Evolutionary conservation across 2,888 invertebrate species (phyloP).

Genomic region (Brachylomia viminalis): DNA sequence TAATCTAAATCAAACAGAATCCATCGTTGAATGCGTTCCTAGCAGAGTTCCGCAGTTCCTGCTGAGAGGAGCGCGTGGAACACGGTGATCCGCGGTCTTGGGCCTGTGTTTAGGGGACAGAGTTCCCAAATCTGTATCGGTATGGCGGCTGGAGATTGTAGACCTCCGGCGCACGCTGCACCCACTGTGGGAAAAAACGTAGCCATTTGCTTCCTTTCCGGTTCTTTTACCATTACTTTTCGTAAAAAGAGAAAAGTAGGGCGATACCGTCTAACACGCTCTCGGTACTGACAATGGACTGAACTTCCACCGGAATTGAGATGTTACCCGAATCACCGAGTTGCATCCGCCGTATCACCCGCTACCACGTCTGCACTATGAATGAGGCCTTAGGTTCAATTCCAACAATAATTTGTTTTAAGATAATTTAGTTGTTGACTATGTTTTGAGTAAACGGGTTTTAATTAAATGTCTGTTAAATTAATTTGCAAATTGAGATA

Average conservation of each 20-base stretch:
- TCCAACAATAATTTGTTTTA: conserved; percentile 47
- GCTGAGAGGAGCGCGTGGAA: accelerated
- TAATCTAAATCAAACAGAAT: not conserved
- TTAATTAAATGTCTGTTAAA: conserved; percentile 56
- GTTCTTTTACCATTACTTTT: not conserved
- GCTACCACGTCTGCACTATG: not conserved
- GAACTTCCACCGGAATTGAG: not conserved
- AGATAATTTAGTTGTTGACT: conserved; percentile 39
- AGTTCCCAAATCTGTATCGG: not conserved
- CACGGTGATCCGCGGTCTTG: not conserved
- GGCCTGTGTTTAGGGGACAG: not conserved
- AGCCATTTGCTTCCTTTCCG: not conserved
- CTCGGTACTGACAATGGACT: not conserved
- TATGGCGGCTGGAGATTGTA: not conserved
- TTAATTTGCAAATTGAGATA: conserved; percentile 44
- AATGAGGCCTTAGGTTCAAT: conserved; percentile 14
- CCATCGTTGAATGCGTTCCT: not conserved
- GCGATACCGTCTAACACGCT: too few species aligned
- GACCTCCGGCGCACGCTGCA: not conserved
- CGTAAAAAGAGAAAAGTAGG: not conserved
- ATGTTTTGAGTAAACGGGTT: conserved; percentile 48
- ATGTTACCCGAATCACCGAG: not conserved
- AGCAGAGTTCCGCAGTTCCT: not conserved
- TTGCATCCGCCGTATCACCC: not conserved
- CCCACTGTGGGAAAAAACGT: not conserved